phyloP scores from a whole-genome alignment of 1,140 invertebrate genomes.

The Rhyacophila brunnea region DNA sequence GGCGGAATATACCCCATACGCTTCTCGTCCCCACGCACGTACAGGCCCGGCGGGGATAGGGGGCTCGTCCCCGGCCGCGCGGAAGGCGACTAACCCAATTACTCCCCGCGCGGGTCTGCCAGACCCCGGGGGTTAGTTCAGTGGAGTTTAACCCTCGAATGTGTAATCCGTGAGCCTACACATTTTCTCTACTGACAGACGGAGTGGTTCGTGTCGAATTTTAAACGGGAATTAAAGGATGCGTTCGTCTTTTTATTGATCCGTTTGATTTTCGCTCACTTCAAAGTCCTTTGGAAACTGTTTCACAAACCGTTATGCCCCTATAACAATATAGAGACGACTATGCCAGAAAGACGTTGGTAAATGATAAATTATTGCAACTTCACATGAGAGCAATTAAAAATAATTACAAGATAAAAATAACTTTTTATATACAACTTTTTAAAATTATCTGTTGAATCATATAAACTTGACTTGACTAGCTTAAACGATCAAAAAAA shows the following conservation, averaged over 20 bases:
- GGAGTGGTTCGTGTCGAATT: conserved; percentile 29
- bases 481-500: too few relatives aligned
- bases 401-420: too few relatives aligned
- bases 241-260: conserved; percentile 20
- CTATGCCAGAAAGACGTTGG: too few relatives aligned
- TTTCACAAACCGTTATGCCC: too few relatives aligned
- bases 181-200: conserved; percentile 18
- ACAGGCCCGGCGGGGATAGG: conserved; percentile 18
- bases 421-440: too few relatives aligned
- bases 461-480: too few relatives aligned
- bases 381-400: too few relatives aligned
- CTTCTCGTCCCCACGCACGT: conserved; percentile 7
- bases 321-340: too few relatives aligned
- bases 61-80: conserved; percentile 9
- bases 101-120: conserved; percentile 18
- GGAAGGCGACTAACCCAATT: conserved; percentile 32
- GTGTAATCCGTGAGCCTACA: background rate
- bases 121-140: conserved; percentile 24
- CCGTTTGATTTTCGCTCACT: conserved; percentile 21
- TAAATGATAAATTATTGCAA: too few relatives aligned
- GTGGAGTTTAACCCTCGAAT: conserved; percentile 22
- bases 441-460: too few relatives aligned
- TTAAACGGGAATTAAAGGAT: conserved; percentile 24
- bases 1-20: conserved; percentile 7
- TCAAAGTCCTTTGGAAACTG: background rate